Evolutionary conservation across 2,797 vertebrate genomes (phyloP).

Genomic region (Peromyscus melanophrys): DNA sequence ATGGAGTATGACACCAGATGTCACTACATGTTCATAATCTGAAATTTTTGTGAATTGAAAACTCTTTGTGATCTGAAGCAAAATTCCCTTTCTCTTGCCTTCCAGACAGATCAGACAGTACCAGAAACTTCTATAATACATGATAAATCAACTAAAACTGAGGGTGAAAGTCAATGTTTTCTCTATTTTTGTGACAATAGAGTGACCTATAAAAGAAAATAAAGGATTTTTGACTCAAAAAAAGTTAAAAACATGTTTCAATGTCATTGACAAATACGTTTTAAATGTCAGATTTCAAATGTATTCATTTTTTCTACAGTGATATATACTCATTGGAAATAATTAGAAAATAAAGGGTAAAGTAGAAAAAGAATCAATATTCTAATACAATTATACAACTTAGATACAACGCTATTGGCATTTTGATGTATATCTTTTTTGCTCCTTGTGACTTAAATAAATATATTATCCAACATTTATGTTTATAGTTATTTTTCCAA

Average conservation of each 20-base stretch:
- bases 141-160: slow-evolving; percentile 53
- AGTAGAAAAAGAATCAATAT: slow-evolving; percentile 24
- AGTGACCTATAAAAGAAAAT: slow-evolving; percentile 52
- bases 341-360: slow-evolving; percentile 38
- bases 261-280: slow-evolving; percentile 49
- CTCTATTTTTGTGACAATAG: slow-evolving; percentile 27
- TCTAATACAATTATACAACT: slow-evolving; percentile 36
- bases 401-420: slow-evolving; percentile 3
- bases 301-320: slow-evolving; percentile 48
- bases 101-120: slow-evolving; percentile 32
- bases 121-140: slow-evolving; percentile 46
- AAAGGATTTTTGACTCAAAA: slow-evolving; percentile 60
- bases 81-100: slow-evolving; percentile 39
- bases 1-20: slow-evolving; percentile 38
- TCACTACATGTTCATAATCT: not conserved
- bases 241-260: slow-evolving; percentile 46
- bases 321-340: slow-evolving; percentile 16
- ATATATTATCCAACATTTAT: not conserved
- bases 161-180: slow-evolving; percentile 54
- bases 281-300: slow-evolving; percentile 58
- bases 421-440: slow-evolving; percentile 6
- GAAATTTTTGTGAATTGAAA: slow-evolving; percentile 57
- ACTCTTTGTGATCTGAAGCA: slow-evolving; percentile 22
- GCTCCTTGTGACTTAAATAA: slow-evolving; percentile 54
- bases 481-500: slow-evolving; percentile 63